These are phyloP conservation scores for Ecliptopera silaceata DNA, from an alignment of 2,888 invertebrate species.

Conservation along the genomic window DNA sequence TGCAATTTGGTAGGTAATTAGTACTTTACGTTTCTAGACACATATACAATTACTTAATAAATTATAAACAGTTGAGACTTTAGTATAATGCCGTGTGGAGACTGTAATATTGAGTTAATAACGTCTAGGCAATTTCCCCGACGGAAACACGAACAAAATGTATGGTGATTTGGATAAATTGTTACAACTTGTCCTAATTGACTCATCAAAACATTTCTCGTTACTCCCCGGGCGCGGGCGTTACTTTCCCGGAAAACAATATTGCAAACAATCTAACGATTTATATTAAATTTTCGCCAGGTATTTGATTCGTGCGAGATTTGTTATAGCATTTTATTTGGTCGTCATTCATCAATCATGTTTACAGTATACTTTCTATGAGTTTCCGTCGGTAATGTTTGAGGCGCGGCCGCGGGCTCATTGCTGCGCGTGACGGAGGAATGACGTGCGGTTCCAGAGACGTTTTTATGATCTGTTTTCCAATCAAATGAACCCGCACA, in stretches of 20 bases:
- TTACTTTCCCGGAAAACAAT: conserved; percentile 1
- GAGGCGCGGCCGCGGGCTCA: conserved; percentile 1
- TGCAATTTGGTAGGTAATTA: no score
- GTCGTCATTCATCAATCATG: conserved; percentile 16
- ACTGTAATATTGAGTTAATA: neutral
- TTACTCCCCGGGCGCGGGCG: neutral
- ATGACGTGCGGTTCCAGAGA: neutral
- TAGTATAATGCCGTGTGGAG: neutral
- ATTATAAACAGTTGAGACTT: neutral
- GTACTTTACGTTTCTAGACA: no score
- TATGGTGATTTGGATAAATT: conserved; percentile 10
- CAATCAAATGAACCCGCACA: no score
- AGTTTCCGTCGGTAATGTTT: conserved; percentile 6
- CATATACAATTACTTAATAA: neutral
- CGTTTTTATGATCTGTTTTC: neutral
- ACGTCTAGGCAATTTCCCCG: neutral
- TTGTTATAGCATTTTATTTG: conserved; percentile 9
- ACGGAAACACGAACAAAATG: neutral
- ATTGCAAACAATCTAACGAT: conserved; percentile 9
- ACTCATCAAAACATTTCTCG: conserved; percentile 4
- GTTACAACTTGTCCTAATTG: conserved; percentile 8
- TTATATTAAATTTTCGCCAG: conserved; percentile 13
- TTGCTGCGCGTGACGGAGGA: neutral
- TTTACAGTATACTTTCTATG: conserved; percentile 5
- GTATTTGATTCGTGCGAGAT: conserved; percentile 17